Evolutionary conservation across 2,888 invertebrate species (phyloP).

Genomic region (Eristalinus aeneus): DNA sequence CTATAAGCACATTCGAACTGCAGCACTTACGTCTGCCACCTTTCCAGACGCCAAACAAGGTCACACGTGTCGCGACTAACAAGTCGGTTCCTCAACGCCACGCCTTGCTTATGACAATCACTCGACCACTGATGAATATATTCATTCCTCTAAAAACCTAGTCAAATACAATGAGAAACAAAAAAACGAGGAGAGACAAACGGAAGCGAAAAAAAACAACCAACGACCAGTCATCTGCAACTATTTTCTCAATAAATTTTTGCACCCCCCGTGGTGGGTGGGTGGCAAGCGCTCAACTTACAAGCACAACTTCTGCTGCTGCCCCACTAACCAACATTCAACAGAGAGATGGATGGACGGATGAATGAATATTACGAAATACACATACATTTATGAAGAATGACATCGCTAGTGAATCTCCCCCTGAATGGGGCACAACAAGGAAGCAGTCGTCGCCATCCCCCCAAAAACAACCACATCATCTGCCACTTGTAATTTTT

Average conservation of each 20-base stretch:
- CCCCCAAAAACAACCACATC: constrained; percentile 24
- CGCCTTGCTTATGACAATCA: not conserved
- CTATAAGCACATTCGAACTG: not conserved
- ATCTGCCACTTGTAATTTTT: constrained; percentile 63
- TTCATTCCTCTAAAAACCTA: not conserved
- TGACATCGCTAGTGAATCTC: constrained; percentile 22
- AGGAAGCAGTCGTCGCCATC: constrained; percentile 3
- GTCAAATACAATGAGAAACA: not conserved
- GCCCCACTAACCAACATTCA: constrained; percentile 62
- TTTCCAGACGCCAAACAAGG: not conserved
- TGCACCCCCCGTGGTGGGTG: not conserved
- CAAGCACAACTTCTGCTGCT: constrained; percentile 23
- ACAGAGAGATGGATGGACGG: constrained; percentile 57
- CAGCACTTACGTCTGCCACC: not conserved
- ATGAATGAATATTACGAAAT: constrained; percentile 65
- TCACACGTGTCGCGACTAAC: not conserved
- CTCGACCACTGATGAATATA: not conserved
- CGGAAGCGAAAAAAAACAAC: too few species aligned
- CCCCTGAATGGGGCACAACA: not conserved
- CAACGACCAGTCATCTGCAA: not conserved
- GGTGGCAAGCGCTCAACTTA: not conserved
- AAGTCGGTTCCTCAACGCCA: not conserved
- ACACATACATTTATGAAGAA: constrained; percentile 45
- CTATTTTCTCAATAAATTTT: constrained; percentile 3
- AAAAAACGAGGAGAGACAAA: not conserved